phyloP scores from a whole-genome alignment of 2,888 invertebrate genomes.

The Neoitamus cyanurus region DNA sequence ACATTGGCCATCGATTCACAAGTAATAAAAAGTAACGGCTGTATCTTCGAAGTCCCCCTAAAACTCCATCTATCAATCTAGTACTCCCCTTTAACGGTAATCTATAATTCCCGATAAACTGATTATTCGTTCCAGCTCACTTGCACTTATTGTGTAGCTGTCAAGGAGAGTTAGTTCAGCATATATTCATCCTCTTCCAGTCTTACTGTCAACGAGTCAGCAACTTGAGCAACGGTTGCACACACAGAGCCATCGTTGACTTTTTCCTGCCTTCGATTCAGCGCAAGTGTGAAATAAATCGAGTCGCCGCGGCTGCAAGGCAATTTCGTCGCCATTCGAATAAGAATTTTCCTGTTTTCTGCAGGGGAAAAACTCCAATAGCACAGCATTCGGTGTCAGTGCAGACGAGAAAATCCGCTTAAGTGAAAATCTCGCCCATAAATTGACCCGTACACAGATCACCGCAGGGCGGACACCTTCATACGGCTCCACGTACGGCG shows the following conservation, averaged over 20 bases:
- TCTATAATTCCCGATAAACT: background rate
- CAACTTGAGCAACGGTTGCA: slow-evolving; percentile 10
- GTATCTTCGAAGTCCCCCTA: background rate
- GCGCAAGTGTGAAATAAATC: slow-evolving; percentile 43
- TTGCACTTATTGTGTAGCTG: background rate
- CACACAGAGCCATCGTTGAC: slow-evolving; percentile 27
- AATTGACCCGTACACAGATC: background rate
- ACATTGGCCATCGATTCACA: background rate
- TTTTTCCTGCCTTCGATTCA: slow-evolving; percentile 9
- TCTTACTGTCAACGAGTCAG: slow-evolving; percentile 24
- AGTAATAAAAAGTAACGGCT: background rate
- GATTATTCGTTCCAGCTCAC: background rate
- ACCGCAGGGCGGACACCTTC: slow-evolving; percentile 21
- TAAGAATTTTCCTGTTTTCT: slow-evolving; percentile 6
- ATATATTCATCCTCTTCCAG: background rate
- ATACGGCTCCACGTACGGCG: slow-evolving; percentile 24
- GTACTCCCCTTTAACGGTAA: background rate
- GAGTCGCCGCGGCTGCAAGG: slow-evolving; percentile 37
- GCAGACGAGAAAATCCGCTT: background rate
- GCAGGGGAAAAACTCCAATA: background rate
- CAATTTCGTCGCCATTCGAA: slow-evolving; percentile 41
- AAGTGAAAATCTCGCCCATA: background rate
- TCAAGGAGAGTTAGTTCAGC: background rate
- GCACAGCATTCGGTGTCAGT: background rate
- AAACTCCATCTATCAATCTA: background rate